These are phyloP conservation scores for Astropecten irregularis DNA, from an alignment of 53 echinoderm and acorn worm species.

Conservation along the genomic window DNA sequence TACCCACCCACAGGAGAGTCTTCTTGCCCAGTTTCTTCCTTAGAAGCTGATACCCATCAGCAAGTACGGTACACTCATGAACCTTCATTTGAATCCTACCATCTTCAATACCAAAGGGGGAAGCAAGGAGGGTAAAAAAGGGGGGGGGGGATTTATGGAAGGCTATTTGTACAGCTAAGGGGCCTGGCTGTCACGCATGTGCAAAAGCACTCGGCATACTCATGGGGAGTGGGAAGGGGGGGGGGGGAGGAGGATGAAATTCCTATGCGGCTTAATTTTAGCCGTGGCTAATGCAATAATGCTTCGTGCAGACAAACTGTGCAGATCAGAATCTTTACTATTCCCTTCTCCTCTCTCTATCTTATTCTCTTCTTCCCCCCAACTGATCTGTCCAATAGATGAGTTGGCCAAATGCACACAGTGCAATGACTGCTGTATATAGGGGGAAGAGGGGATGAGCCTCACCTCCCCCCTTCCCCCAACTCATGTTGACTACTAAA, in stretches of 20 bases:
- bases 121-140: not conserved
- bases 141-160: not conserved
- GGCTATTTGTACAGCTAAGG: not conserved
- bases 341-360: not conserved
- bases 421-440: constrained; percentile 33
- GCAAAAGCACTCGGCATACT: too few species aligned
- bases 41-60: constrained; percentile 3
- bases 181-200: not conserved
- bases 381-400: not conserved
- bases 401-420: constrained; percentile 18
- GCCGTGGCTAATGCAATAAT: constrained; percentile 41
- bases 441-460: not conserved
- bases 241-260: not conserved
- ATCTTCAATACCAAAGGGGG: not conserved
- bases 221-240: too few species aligned
- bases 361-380: not conserved
- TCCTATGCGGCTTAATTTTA: constrained; percentile 12
- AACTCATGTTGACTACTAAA: too few species aligned
- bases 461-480: too few species aligned
- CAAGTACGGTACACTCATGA: not conserved
- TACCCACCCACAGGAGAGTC: not conserved
- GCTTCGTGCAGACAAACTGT: constrained; percentile 41
- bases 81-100: not conserved
- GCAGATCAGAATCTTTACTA: constrained; percentile 19
- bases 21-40: not conserved